Evolutionary conservation across 1,140 invertebrate genomes (phyloP).

Genomic region (Formica selysi): DNA sequence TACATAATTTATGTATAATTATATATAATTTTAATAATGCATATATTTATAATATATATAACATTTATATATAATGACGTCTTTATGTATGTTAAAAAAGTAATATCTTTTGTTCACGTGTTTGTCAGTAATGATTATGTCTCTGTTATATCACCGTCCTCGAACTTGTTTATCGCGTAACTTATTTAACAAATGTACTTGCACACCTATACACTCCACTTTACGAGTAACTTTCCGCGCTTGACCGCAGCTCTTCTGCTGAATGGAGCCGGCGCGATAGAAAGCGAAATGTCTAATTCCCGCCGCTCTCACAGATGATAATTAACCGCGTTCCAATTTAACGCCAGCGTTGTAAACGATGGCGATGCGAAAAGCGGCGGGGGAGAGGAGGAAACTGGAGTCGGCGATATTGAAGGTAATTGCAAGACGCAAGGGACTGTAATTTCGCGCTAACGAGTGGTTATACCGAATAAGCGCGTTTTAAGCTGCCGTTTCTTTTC

Average conservation of each 20-base stretch:
- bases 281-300: conserved; percentile 58
- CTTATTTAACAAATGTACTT: background rate
- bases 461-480: conserved; percentile 38
- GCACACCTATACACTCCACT: background rate
- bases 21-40: too few species aligned
- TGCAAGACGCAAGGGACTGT: conserved; percentile 30
- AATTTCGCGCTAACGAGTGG: conserved; percentile 53
- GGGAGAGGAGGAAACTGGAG: background rate
- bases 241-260: conserved; percentile 16
- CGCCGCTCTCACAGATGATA: conserved; percentile 41
- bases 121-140: background rate
- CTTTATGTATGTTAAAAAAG: too few species aligned
- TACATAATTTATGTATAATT: too few species aligned
- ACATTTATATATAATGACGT: too few species aligned
- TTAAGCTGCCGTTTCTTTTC: conserved; percentile 34
- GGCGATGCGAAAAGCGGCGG: background rate
- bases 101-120: background rate
- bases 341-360: conserved; percentile 42
- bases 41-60: too few species aligned
- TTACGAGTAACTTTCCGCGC: background rate
- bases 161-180: background rate
- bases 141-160: background rate
- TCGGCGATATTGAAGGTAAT: conserved; percentile 56
- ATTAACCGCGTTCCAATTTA: conserved; percentile 62
- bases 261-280: conserved; percentile 38